Evolutionary conservation across 2,113 vertebrate genomes (phyloP), one percentile per base, ranked within the genome.

Genomic region (Carettochelys insculpta): DNA sequence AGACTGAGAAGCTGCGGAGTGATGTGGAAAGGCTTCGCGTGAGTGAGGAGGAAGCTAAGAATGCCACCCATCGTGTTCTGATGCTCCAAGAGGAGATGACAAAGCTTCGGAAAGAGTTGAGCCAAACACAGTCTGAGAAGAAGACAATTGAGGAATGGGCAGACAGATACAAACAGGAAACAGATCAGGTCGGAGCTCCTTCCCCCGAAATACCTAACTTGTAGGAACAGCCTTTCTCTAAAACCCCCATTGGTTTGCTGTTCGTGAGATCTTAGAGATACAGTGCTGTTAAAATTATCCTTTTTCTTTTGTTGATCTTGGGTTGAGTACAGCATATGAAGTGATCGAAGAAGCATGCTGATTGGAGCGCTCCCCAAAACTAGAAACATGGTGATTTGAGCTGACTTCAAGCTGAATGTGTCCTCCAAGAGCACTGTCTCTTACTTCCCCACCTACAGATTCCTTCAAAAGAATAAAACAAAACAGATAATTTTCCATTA

Each of bases 141-240:
- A 99, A 98, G 94, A 98, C 96, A 77, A 99, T 99, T 73, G 98
- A 99, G 94, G 98, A 99, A 53, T 92, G 97, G 98, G 98, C 99
- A 3, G 97, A 98, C 85, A 98, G 87, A 41, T 99, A 99, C 97
- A 98, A 98, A 94, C 95, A 97, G 47, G 98, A 99, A 95, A 99
- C 99, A 3, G 99, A 99, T 87, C 95, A 98, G 97, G 99, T 99
- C 94, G 48, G 97, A 79, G 14, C 24, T 77, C 45, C 79, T 31
- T 43, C 77, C n/a, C 78, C 53, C 43, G 61, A 51, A 43, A 6
- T 76, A 77, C 24, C 41, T 31, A 31, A 7, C 14, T 56, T 43
- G 76, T 6, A 50, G 31, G 29, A 82, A 88, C n/a, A 12, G 4
- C 10, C 8, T 41, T 8, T 53, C 53, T 54, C 41, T 41, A 19